Percentiles rank a stretch among this genome's conserved stretches.
phyloP scores from a whole-genome alignment of 2,888 invertebrate genomes.

The Scotopteryx bipunctaria region DNA sequence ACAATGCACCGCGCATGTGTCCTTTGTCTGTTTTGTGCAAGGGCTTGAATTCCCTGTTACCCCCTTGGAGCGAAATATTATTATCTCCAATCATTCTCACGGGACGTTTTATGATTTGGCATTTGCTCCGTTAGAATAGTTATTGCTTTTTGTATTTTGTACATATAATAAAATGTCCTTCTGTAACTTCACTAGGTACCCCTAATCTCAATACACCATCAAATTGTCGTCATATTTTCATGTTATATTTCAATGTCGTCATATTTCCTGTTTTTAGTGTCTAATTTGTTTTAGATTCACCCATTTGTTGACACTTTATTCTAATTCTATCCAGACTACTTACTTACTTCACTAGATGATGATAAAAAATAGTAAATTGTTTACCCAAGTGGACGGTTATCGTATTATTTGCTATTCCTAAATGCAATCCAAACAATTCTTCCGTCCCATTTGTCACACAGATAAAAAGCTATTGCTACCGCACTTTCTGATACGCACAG shows the following conservation, averaged over 20 bases:
- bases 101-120: conserved; percentile 37
- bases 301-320: no score
- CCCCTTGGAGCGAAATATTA: conserved; percentile 49
- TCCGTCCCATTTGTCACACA: conserved; percentile 51
- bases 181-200: background rate
- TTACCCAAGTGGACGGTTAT: background rate
- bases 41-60: conserved; percentile 55
- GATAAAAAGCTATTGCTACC: conserved; percentile 43
- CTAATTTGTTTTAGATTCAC: no score
- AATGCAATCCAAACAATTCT: conserved; percentile 15
- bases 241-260: no score
- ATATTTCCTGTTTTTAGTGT: no score
- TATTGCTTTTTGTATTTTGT: conserved; percentile 8
- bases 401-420: conserved; percentile 14
- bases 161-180: background rate
- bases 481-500: conserved; percentile 47
- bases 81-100: conserved; percentile 59
- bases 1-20: conserved; percentile 62
- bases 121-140: conserved; percentile 14
- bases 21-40: conserved; percentile 57
- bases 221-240: no score
- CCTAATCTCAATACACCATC: no score
- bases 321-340: no score
- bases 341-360: no score
- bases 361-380: no score